phyloP scores from a whole-genome alignment of 2,888 invertebrate species.

The Nineta flava region DNA sequence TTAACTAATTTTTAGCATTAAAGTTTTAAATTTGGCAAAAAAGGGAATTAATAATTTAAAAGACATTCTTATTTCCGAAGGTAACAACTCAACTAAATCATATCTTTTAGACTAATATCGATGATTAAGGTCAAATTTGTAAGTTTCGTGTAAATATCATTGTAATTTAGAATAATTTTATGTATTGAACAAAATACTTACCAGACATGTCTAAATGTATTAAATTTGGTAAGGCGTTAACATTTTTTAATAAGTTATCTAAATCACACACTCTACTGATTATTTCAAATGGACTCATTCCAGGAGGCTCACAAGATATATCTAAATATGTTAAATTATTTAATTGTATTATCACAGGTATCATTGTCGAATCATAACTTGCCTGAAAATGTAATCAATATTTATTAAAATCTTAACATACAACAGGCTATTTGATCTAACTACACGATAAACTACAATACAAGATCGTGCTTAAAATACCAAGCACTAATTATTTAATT shows the following conservation, averaged over 20 bases:
- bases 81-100: too few species aligned
- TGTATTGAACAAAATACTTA: constrained; percentile 14
- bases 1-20: too few species aligned
- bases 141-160: too few species aligned
- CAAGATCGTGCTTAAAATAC: too few species aligned
- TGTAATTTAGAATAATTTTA: neutral
- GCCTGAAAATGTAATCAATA: constrained; percentile 2
- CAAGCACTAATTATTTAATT: too few species aligned
- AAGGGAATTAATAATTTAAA: too few species aligned
- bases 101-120: too few species aligned
- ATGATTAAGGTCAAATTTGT: too few species aligned
- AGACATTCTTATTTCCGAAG: too few species aligned
- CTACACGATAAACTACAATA: too few species aligned
- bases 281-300: constrained; percentile 27
- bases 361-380: constrained; percentile 16
- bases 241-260: constrained; percentile 29
- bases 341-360: constrained; percentile 33
- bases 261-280: constrained; percentile 27
- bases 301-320: constrained; percentile 36
- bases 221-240: constrained; percentile 35
- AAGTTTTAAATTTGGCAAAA: too few species aligned
- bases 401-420: neutral
- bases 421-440: too few species aligned
- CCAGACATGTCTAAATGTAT: constrained; percentile 47
- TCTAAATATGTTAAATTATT: constrained; percentile 35